Conservation (phyloP, 2,888 invertebrate species). For the Hirtodrosophila duncani region DNA sequence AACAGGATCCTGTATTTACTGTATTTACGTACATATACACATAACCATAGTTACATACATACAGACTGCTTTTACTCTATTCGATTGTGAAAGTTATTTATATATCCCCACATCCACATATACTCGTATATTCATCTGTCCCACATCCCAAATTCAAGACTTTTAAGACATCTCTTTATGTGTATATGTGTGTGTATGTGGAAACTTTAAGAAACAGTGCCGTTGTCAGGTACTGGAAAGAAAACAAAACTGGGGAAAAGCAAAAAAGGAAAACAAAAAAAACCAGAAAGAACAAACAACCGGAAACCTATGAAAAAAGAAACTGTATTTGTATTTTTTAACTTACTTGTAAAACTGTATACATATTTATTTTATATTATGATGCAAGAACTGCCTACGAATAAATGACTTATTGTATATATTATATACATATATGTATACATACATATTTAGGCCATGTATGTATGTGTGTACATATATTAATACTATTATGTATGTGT, state of each 20-base stretch:
- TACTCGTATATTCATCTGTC: background rate
- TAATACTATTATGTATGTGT: too few relatives aligned
- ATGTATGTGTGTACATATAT: too few relatives aligned
- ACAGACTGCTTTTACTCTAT: background rate
- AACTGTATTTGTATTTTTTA: slow-evolving; percentile 72
- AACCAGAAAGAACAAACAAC: slow-evolving; percentile 21
- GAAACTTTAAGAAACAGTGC: slow-evolving; percentile 55
- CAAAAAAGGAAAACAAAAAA: slow-evolving; percentile 17
- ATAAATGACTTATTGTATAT: slow-evolving; percentile 73
- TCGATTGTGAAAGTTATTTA: background rate
- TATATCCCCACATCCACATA: background rate
- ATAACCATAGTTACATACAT: too few relatives aligned
- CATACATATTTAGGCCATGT: too few relatives aligned
- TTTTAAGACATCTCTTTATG: slow-evolving; percentile 32
- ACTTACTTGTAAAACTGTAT: slow-evolving; percentile 73
- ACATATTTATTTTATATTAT: slow-evolving; percentile 73
- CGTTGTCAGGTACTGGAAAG: slow-evolving; percentile 45
- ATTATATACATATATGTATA: slow-evolving; percentile 32
- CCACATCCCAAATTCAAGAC: slow-evolving; percentile 29
- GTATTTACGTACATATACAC: slow-evolving; percentile 20
- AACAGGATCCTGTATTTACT: slow-evolving; percentile 13
- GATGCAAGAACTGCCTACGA: slow-evolving; percentile 74
- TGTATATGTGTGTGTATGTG: too few relatives aligned
- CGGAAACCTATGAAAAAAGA: slow-evolving; percentile 59
- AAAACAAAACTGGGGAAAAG: slow-evolving; percentile 19